A percentile compares a stretch with the other conserved stretches of the same genome.
Conservation (phyloP, 2,888 invertebrate species). For the Euproctis similis region DNA sequence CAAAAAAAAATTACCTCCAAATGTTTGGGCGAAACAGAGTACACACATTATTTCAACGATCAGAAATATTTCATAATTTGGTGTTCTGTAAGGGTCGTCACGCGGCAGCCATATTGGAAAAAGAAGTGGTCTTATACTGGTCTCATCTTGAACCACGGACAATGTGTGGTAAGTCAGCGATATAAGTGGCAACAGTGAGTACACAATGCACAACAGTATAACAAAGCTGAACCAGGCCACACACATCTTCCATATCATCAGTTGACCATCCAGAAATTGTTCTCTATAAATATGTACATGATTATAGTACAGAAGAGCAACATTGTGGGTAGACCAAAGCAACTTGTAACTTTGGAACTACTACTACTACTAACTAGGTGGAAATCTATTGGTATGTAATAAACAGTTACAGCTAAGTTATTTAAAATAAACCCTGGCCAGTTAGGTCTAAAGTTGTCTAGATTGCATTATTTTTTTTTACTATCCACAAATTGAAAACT, state of each 20-base stretch:
- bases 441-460: too few species aligned
- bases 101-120: slow-evolving; percentile 52
- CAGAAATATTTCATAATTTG: slow-evolving; percentile 50
- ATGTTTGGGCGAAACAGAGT: slow-evolving; percentile 30
- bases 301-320: too few species aligned
- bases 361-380: too few species aligned
- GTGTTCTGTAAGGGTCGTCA: slow-evolving; percentile 48
- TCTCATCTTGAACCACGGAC: slow-evolving; percentile 36
- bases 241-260: slow-evolving; percentile 46
- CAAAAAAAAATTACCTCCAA: slow-evolving; percentile 45
- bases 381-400: too few species aligned
- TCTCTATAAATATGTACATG: too few species aligned
- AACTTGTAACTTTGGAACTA: too few species aligned
- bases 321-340: too few species aligned
- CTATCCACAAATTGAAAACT: too few species aligned
- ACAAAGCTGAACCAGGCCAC: slow-evolving; percentile 34
- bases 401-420: too few species aligned
- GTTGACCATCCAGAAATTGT: slow-evolving; percentile 41
- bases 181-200: slow-evolving; percentile 25
- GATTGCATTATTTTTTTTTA: too few species aligned
- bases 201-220: slow-evolving; percentile 17
- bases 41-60: slow-evolving; percentile 19
- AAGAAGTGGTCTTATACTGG: slow-evolving; percentile 37
- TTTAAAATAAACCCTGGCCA: too few species aligned
- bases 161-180: slow-evolving; percentile 36